Evolutionary conservation across 2,797 vertebrate species (phyloP).

Genomic region (Chiroxiphia lanceolata): DNA sequence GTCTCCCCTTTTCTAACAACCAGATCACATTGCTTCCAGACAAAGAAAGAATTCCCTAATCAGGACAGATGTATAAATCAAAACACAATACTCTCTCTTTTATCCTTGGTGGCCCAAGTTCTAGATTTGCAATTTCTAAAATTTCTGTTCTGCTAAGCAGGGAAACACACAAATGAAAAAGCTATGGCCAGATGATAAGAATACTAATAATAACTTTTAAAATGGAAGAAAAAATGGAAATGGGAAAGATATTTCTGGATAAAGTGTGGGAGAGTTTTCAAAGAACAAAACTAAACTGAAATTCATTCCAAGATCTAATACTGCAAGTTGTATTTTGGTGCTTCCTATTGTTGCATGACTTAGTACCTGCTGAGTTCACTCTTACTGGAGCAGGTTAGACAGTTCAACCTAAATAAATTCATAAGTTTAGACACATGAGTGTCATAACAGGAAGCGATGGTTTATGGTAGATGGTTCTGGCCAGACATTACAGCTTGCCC

Average conservation of each 20-base stretch:
- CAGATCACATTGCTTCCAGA: not conserved
- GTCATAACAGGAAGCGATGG: slow-evolving; percentile 50
- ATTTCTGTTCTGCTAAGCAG: not conserved
- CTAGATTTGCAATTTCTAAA: not conserved
- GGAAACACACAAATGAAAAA: not conserved
- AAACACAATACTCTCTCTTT: slow-evolving; percentile 15
- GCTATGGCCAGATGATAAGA: not conserved
- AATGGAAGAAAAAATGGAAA: not conserved
- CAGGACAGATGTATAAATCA: slow-evolving; percentile 3
- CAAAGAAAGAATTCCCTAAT: slow-evolving; percentile 35
- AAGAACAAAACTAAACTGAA: not conserved
- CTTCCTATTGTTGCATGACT: not conserved
- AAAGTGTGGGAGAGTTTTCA: accelerated
- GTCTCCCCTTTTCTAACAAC: slow-evolving; percentile 10
- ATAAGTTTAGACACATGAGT: slow-evolving; percentile 34
- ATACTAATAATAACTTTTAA: not conserved
- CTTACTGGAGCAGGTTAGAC: slow-evolving; percentile 15
- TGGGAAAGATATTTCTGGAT: not conserved
- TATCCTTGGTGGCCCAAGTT: not conserved
- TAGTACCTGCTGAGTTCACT: slow-evolving; percentile 18
- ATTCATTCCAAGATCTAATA: not conserved
- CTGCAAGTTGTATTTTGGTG: not conserved
- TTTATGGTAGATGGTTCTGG: slow-evolving; percentile 56
- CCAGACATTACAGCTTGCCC: slow-evolving; percentile 33
- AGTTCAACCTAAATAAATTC: slow-evolving; percentile 41